These are phyloP conservation scores for Rhea pennata DNA, from an alignment of 2,113 vertebrate genomes.

Conservation along the genomic window DNA sequence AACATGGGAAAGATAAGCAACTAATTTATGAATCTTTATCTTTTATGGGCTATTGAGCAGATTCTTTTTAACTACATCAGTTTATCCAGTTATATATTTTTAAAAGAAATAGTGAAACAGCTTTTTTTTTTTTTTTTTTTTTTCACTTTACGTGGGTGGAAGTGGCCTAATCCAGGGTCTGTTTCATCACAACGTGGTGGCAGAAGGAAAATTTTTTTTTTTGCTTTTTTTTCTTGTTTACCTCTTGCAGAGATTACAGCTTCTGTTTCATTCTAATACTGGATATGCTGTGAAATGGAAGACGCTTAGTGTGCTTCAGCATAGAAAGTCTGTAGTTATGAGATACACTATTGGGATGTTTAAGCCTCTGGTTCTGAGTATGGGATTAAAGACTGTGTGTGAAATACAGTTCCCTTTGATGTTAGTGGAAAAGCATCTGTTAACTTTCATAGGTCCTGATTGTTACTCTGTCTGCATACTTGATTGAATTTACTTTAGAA, in stretches of 20 bases:
- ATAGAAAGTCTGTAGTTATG: not conserved
- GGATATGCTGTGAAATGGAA: not conserved
- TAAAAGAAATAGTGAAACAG: not conserved
- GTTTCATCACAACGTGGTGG: not conserved
- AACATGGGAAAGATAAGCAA: constrained; percentile 20
- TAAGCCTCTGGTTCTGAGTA: not conserved
- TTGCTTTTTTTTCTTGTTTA: not conserved
- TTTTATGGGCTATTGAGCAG: constrained; percentile 26
- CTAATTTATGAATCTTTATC: constrained; percentile 51
- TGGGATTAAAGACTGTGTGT: not conserved
- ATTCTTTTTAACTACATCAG: not conserved
- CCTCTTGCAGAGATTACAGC: not conserved
- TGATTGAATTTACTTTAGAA: not conserved
- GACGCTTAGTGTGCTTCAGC: not conserved
- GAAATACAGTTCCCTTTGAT: not conserved
- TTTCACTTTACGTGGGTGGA: not conserved
- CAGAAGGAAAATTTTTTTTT: not conserved
- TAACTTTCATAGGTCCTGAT: not conserved
- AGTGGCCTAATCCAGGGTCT: not conserved
- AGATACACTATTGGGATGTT: not conserved
- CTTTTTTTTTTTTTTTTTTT: not conserved
- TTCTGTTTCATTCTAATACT: not conserved
- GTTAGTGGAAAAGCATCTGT: not conserved
- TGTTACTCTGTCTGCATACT: not conserved
- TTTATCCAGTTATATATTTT: not conserved